A percentile compares a stretch with the other conserved stretches of the same genome.
Evolutionary conservation across 2,797 vertebrate genomes (phyloP).

Genomic region (Borostomias antarcticus): DNA sequence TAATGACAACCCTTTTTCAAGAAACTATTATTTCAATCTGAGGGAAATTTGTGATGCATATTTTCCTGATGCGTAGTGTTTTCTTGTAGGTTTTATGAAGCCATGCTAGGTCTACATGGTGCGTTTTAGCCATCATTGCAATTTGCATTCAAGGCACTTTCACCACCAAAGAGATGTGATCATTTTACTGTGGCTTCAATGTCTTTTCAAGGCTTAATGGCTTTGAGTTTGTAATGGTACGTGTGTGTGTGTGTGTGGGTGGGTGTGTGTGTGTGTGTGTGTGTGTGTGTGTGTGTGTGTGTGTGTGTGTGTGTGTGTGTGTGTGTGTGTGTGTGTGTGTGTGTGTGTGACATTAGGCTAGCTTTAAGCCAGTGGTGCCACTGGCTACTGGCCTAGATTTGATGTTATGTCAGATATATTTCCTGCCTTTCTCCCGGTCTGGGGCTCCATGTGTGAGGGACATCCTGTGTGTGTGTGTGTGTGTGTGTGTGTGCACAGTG

Average conservation of each 20-base stretch:
- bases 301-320: too few species aligned
- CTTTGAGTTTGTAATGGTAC: neutral
- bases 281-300: too few species aligned
- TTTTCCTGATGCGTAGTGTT: neutral
- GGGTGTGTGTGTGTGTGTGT: too few species aligned
- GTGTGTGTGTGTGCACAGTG: too few species aligned
- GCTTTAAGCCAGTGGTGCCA: neutral
- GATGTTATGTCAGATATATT: slow-evolving; percentile 2
- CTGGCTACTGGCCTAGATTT: neutral
- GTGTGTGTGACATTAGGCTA: neutral
- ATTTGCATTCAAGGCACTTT: neutral
- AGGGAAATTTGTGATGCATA: neutral
- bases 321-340: too few species aligned
- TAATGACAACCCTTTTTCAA: slow-evolving; percentile 7
- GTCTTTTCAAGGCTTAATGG: neutral
- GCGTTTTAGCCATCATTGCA: neutral
- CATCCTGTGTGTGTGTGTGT: neutral
- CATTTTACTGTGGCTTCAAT: neutral
- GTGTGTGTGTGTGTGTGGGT: neutral
- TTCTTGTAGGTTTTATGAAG: neutral
- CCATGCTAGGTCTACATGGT: too few species aligned
- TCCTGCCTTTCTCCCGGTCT: neutral
- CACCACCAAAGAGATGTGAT: neutral
- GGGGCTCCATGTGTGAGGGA: neutral
- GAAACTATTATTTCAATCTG: neutral